Base-by-base conservation (phyloP, 2,888 invertebrate species). In the Lymantria dispar region DNA sequence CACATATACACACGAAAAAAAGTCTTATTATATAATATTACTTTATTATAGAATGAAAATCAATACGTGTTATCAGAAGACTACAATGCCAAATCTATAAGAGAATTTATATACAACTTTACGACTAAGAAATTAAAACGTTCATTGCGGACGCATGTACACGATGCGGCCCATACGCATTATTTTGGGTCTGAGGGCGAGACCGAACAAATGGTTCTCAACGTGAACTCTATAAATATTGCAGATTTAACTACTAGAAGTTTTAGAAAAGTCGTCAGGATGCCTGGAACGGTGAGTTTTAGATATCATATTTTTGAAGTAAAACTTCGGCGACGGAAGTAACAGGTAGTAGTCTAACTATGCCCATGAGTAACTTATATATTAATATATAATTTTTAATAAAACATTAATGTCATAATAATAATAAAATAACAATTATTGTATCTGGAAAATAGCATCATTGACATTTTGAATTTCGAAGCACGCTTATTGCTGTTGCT, bases 171-270 rank as follows among this genome's bases (percentile, higher is more conserved):
- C 9, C 85, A 88, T 54, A 91, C 92, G 31, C 92, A 92, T 56
- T 87, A 79, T 69, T 92, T 82, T 58, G 83, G 83, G 0, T 77
- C 85, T 0, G 70, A 75, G 12, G 74, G 72, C 1, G 58, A 53
- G 7, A 58, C 64, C 3, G 63, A 61, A 10, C 64, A 63, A 47
- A 71, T 64, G 59, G 72, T 66, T 7, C 55, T 66, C 52, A 69
- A 60, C 53, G 74, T 64, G 36, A 76, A 70, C 52, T 74, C 72
- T 47, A 72, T 94, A 8, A 92, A 93, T 64, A 85, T 96, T 10
- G 74, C 85, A 10, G 96, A 96, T 72, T 88, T 96, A 45, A 94
- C 94, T 30, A 93, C 95, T 0, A 83, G 87, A 13, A 94, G 92
- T 46, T 96, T 96, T 81, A 86, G 93, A 46, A 77, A 87, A 43